Base-by-base conservation (phyloP, 1,140 invertebrate genomes). In the Papilio dardanus region DNA sequence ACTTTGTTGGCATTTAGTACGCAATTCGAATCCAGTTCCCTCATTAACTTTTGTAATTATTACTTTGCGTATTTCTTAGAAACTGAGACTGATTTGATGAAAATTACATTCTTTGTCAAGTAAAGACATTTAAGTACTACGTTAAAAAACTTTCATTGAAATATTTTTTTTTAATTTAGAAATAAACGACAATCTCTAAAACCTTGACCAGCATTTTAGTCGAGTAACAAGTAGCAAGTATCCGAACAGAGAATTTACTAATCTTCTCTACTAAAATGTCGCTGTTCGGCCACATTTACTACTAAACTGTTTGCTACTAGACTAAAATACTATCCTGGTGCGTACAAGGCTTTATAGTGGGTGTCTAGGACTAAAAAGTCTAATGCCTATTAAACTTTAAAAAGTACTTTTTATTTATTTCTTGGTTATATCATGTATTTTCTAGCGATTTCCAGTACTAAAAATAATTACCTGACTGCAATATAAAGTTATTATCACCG, bases 1-100 rank as follows among this genome's bases (percentile, higher is more conserved):
- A 80, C 86, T 89, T 89, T 92, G 86, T 90, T 88, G 88, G 79
- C 80, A 80, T 82, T 87, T 86, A 82, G 89, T 89, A 91, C 86
- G 87, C 87, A 83, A 88, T 62, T 31, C 24, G 68, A 40, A 54
- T 40, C 65, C 37, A 66, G 28, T 46, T 69, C 10, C 8, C 50
- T 73, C 33, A 54, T 76, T 54, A 78, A 78, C 74, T 75, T 78
- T 66, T 78, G 37, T 71, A 54, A 78, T 71, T 40, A 69, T 76
- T 76, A 78, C 40, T 68, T 65, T 16, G 37, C 37, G 54, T 62
- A 62, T 62, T 62, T 67, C 33, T 37, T 21, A 37, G 65, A 37
- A 35, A 67, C 33, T 66, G 14, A 66, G 30, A 19, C n/a, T 67
- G 16, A 67, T 33, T 33, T 35, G 30, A 21, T 50, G 16, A 16